Evolutionary conservation across 2,113 vertebrate genomes (phyloP).

Genomic region (Platysternon megacephalum): DNA sequence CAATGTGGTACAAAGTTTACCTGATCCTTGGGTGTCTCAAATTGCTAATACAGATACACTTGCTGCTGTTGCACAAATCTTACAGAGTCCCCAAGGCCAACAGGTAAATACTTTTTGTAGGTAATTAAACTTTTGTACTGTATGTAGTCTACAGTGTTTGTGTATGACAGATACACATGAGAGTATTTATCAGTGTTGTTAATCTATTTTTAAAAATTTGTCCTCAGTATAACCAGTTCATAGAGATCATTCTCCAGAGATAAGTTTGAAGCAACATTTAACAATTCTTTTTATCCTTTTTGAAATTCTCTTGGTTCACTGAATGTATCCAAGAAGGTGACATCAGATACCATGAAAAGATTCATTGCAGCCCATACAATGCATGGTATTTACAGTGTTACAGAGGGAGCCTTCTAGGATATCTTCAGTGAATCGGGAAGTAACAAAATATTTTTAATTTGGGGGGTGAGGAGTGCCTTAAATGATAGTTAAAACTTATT

Average conservation of each 20-base stretch:
- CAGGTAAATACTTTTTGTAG: conserved; percentile 84
- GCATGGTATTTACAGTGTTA: neutral
- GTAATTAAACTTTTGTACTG: neutral
- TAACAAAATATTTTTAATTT: neutral
- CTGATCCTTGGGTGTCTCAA: conserved; percentile 97
- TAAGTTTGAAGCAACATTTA: neutral
- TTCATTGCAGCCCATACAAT: neutral
- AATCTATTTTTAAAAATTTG: neutral
- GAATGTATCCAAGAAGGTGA: neutral
- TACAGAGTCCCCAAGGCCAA: conserved; percentile 98
- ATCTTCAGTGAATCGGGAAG: neutral
- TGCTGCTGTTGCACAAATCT: conserved; percentile 96
- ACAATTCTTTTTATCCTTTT: neutral
- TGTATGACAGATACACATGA: neutral
- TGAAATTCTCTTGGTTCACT: neutral
- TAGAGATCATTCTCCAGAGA: neutral
- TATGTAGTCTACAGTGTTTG: neutral
- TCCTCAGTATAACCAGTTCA: neutral
- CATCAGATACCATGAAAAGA: neutral
- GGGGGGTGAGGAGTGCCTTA: neutral
- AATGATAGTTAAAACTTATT: neutral
- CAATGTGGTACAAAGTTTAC: conserved; percentile 91
- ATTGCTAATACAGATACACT: conserved; percentile 97
- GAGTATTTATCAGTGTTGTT: neutral
- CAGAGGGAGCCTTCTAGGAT: neutral